Conservation (phyloP, 2,888 invertebrate species). For the Leptopterna dolabrata region DNA sequence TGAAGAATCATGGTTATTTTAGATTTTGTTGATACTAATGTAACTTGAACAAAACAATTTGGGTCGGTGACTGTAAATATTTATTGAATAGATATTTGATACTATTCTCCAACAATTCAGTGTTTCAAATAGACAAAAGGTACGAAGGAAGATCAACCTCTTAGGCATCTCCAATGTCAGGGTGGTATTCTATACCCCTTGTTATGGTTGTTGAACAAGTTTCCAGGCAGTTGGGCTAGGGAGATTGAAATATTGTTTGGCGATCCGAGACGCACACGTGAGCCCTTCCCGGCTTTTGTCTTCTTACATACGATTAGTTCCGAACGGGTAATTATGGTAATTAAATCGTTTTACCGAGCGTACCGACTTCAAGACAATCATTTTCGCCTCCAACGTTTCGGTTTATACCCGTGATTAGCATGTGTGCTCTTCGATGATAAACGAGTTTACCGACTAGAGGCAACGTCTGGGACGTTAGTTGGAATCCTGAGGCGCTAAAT, state of each 20-base stretch:
- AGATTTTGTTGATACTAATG: too few relatives aligned
- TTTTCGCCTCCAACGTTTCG: not conserved
- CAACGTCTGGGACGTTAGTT: not conserved
- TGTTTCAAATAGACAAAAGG: too few relatives aligned
- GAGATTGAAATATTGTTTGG: not conserved
- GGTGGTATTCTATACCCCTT: not conserved
- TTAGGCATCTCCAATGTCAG: too few relatives aligned
- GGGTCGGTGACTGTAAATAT: too few relatives aligned
- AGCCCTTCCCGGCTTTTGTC: not conserved
- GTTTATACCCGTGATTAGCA: slow-evolving; percentile 1
- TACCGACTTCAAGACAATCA: not conserved
- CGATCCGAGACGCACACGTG: not conserved
- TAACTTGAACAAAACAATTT: too few relatives aligned
- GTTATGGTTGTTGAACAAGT: not conserved
- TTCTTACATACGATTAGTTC: not conserved
- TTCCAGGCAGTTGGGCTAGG: not conserved
- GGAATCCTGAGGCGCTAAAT: not conserved
- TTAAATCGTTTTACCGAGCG: not conserved
- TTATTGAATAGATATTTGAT: too few relatives aligned
- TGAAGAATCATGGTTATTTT: too few relatives aligned
- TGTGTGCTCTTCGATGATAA: not conserved
- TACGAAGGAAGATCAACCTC: too few relatives aligned
- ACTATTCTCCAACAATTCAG: too few relatives aligned
- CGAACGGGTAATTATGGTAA: not conserved
- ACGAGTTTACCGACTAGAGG: not conserved